These are phyloP conservation scores for Sphecodes monilicornis DNA, from an alignment of 2,888 invertebrate genomes.

Conservation along the genomic window DNA sequence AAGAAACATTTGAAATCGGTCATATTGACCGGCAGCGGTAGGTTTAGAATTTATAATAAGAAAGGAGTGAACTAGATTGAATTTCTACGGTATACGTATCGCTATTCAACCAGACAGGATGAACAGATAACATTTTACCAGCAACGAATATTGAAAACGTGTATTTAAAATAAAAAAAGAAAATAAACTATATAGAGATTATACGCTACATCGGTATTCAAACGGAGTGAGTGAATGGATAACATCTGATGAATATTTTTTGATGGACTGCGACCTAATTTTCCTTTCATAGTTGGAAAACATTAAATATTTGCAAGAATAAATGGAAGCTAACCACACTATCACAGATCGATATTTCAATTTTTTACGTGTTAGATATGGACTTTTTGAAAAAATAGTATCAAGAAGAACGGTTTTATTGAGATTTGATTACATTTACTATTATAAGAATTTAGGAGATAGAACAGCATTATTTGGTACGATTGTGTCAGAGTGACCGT, in stretches of 20 bases:
- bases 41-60: too few relatives aligned
- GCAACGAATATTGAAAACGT: neutral
- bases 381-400: neutral
- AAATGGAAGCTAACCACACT: neutral
- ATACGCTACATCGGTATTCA: neutral
- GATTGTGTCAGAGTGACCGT: neutral
- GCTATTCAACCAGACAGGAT: neutral
- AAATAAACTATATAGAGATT: neutral
- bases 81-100: neutral
- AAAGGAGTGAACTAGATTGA: neutral
- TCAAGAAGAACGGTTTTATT: neutral
- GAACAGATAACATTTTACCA: neutral
- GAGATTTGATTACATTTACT: neutral
- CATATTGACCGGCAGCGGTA: too few relatives aligned
- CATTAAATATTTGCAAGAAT: neutral
- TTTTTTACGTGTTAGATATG: neutral
- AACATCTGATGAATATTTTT: neutral
- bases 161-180: neutral
- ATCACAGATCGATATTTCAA: neutral
- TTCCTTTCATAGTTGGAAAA: neutral
- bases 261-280: neutral
- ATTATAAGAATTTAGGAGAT: neutral
- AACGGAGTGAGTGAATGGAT: neutral
- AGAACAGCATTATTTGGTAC: neutral
- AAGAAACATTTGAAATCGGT: too few relatives aligned